phyloP scores from a whole-genome alignment of 2,797 vertebrate genomes.

The Octomys mimax region DNA sequence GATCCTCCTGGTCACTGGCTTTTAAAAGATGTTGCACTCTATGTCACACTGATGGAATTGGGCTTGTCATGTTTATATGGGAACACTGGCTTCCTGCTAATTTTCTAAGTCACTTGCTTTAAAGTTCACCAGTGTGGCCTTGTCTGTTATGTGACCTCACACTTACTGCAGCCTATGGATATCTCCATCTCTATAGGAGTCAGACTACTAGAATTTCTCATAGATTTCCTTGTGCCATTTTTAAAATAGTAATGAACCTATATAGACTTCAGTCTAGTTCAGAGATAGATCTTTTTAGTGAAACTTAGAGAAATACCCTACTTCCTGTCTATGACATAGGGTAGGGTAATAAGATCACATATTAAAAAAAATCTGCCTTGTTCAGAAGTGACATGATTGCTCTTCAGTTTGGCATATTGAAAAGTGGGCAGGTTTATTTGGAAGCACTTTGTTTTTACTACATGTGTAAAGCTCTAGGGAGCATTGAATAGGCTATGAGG shows the following conservation, averaged over 20 bases:
- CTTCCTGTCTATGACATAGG: slow-evolving; percentile 48
- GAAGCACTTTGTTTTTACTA: slow-evolving; percentile 43
- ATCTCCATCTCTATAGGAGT: not conserved
- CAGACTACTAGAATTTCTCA: not conserved
- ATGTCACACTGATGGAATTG: slow-evolving; percentile 62
- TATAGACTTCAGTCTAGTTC: not conserved
- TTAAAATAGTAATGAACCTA: not conserved
- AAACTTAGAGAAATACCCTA: not conserved
- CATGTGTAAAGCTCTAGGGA: slow-evolving; percentile 71
- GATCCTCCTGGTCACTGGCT: not conserved
- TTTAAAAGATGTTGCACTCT: slow-evolving; percentile 14
- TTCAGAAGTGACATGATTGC: not conserved
- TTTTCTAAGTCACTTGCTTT: not conserved
- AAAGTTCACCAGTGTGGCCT: not conserved
- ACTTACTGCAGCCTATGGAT: not conserved
- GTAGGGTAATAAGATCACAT: slow-evolving; percentile 50
- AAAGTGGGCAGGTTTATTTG: slow-evolving; percentile 36
- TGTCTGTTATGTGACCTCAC: not conserved
- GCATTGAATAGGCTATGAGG: slow-evolving; percentile 50
- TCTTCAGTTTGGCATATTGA: slow-evolving; percentile 16
- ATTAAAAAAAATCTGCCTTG: not conserved
- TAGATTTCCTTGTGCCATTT: not conserved
- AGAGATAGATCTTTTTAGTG: slow-evolving; percentile 45
- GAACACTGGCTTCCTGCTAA: not conserved
- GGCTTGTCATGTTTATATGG: slow-evolving; percentile 67